phyloP scores from a whole-genome alignment of 1,140 invertebrate species.

The Cydia splendana region DNA sequence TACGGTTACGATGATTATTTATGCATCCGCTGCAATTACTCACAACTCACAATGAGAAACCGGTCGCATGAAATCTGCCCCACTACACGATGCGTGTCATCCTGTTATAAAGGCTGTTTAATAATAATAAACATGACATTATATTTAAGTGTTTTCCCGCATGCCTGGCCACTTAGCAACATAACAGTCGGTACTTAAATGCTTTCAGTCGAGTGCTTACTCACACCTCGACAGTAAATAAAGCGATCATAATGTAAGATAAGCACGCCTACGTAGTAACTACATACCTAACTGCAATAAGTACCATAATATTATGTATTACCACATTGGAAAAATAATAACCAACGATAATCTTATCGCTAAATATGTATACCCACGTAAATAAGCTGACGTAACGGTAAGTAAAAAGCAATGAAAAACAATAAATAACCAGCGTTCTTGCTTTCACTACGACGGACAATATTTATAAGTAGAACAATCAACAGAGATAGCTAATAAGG shows the following conservation, averaged over 20 bases:
- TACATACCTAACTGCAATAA: background rate
- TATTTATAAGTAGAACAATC: background rate
- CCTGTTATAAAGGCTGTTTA: slow-evolving; percentile 35
- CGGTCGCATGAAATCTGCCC: slow-evolving; percentile 36
- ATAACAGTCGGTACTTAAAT: background rate
- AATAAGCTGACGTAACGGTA: background rate
- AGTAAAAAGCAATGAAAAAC: background rate
- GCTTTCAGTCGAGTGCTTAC: background rate
- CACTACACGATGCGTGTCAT: slow-evolving; percentile 27
- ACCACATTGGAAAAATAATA: background rate
- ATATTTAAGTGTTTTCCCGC: slow-evolving; percentile 18
- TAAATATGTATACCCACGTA: background rate
- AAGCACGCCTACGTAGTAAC: background rate
- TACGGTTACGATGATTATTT: slow-evolving; percentile 42
- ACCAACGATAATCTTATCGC: background rate
- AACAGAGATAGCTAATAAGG: background rate
- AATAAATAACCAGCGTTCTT: background rate
- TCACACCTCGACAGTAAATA: background rate
- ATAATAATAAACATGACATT: slow-evolving; percentile 14
- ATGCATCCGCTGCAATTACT: slow-evolving; percentile 41
- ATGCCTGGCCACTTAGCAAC: background rate
- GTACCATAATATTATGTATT: background rate
- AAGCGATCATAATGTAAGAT: background rate
- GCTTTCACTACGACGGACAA: slow-evolving; percentile 2
- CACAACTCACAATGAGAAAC: slow-evolving; percentile 41